phyloP scores from a whole-genome alignment of 2,797 vertebrate genomes.

The Muraenolepis orangiensis region DNA sequence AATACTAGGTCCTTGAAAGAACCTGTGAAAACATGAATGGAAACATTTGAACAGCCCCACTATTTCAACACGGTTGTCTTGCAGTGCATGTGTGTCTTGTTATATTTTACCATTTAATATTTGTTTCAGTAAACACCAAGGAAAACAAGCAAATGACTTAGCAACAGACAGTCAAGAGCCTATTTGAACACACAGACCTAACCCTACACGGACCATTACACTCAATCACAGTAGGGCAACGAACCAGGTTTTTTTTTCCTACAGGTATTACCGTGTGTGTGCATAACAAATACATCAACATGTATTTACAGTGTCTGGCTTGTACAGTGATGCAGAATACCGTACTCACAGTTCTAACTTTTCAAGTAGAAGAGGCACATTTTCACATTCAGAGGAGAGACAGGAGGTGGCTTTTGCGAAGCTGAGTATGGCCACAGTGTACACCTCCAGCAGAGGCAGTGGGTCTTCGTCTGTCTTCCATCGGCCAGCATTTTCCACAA shows the following conservation, averaged over 20 bases:
- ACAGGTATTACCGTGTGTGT: background rate
- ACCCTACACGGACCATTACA: background rate
- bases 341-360: constrained; percentile 95
- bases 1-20: background rate
- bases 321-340: background rate
- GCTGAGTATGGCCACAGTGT: constrained; percentile 92
- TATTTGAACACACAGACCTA: background rate
- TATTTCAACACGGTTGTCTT: background rate
- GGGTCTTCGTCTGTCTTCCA: constrained; percentile 96
- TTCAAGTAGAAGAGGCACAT: constrained; percentile 95
- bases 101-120: background rate
- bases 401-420: constrained; percentile 89
- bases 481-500: constrained; percentile 93
- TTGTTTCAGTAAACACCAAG: background rate
- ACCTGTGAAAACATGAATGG: background rate
- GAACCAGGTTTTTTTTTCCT: background rate
- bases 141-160: too few relatives aligned
- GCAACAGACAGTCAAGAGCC: too few relatives aligned
- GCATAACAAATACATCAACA: too few relatives aligned
- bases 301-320: too few relatives aligned
- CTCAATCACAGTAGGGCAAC: background rate
- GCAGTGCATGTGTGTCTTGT: background rate
- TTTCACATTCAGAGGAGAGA: constrained; percentile 96
- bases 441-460: constrained; percentile 92
- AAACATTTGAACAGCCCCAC: background rate